A percentile compares a stretch with the other conserved stretches of the same genome.
Conservation (phyloP, 2,797 vertebrate genomes). For the Cottoperca gobio region DNA sequence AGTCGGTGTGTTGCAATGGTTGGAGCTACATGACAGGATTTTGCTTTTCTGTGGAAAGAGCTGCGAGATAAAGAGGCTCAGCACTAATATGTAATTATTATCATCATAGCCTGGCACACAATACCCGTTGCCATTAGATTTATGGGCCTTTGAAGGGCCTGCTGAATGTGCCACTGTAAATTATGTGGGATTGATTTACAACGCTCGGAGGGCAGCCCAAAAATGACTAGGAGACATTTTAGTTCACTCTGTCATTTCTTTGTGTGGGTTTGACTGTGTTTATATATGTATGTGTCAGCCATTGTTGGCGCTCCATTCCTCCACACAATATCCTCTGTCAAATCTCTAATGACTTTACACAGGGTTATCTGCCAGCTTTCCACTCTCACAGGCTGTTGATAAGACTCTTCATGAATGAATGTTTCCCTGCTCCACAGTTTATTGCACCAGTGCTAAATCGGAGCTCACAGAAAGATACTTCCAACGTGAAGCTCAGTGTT, state of each 20-base stretch:
- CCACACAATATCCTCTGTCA: conserved; percentile 43
- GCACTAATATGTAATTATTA: conserved; percentile 69
- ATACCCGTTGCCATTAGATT: conserved; percentile 48
- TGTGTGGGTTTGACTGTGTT: conserved; percentile 38
- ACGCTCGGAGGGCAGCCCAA: conserved; percentile 23
- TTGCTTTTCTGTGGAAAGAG: conserved; percentile 58
- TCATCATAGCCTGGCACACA: conserved; percentile 25
- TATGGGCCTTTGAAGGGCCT: conserved; percentile 48
- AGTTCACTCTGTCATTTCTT: conserved; percentile 42
- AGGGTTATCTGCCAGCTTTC: conserved; percentile 46
- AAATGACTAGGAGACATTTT: conserved; percentile 49
- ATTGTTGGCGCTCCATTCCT: conserved; percentile 27
- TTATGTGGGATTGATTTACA: conserved; percentile 57
- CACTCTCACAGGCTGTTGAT: conserved; percentile 39
- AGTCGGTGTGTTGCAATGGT: conserved; percentile 54
- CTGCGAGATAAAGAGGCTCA: conserved; percentile 56
- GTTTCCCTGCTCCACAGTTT: conserved; percentile 21
- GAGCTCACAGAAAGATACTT: conserved; percentile 19
- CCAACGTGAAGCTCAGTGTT: conserved; percentile 22
- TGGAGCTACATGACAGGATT: conserved; percentile 71
- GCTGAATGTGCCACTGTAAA: conserved; percentile 44
- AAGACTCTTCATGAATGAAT: conserved; percentile 56
- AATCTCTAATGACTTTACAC: conserved; percentile 42
- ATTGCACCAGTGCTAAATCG: conserved; percentile 10
- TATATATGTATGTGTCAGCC: conserved; percentile 36